phyloP scores from a whole-genome alignment of 2,888 invertebrate species.

The Pachydiplax longipennis region DNA sequence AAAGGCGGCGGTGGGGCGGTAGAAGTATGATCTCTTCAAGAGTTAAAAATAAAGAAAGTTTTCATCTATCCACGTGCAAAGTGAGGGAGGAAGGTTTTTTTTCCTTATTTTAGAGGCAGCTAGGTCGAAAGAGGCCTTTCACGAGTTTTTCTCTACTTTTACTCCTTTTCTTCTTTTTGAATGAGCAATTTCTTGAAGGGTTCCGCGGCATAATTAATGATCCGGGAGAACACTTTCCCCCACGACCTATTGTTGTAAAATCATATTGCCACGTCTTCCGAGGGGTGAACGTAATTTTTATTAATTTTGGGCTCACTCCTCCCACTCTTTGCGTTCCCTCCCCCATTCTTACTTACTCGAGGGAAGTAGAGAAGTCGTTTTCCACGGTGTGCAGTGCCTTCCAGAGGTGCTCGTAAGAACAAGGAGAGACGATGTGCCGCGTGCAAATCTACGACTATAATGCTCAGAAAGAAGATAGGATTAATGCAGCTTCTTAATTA shows the following conservation, averaged over 20 bases:
- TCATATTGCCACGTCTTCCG: neutral
- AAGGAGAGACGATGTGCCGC: neutral
- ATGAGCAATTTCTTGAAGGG: neutral
- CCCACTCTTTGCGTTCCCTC: neutral
- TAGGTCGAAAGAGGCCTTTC: neutral
- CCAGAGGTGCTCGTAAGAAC: neutral
- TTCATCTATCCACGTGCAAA: neutral
- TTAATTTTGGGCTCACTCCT: neutral
- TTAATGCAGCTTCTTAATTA: neutral
- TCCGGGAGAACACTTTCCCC: neutral
- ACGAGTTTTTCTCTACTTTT: neutral
- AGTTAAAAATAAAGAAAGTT: neutral
- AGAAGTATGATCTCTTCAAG: neutral
- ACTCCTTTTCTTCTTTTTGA: neutral
- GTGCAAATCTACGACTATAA: neutral
- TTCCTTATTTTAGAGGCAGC: neutral
- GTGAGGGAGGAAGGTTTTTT: neutral
- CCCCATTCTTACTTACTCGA: neutral
- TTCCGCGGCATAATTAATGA: neutral
- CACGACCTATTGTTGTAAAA: neutral
- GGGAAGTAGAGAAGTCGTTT: neutral
- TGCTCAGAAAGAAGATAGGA: neutral
- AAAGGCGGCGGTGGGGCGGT: neutral
- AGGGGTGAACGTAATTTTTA: neutral
- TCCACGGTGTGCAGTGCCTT: neutral